phyloP scores from a whole-genome alignment of 2,888 invertebrate genomes.

The Muscina levida region DNA sequence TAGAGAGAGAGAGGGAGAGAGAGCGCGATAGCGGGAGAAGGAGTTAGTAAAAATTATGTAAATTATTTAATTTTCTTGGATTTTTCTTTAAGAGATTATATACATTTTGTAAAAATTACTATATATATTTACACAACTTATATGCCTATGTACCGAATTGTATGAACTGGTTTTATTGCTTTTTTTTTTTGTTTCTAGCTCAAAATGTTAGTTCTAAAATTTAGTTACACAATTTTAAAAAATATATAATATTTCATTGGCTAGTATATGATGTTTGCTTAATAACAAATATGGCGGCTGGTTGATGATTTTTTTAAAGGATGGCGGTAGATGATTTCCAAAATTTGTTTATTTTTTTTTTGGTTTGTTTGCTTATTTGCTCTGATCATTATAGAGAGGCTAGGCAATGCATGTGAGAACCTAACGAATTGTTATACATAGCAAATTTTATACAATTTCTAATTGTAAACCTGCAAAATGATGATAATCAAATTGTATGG shows the following conservation, averaged over 20 bases:
- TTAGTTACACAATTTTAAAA: constrained; percentile 57
- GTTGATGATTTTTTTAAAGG: background rate
- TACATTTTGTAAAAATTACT: constrained; percentile 60
- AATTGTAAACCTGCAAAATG: background rate
- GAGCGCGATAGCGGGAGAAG: background rate
- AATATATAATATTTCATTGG: background rate
- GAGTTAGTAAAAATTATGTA: constrained; percentile 55
- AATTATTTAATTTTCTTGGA: constrained; percentile 45
- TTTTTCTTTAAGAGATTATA: constrained; percentile 56
- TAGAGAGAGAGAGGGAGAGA: constrained; percentile 2
- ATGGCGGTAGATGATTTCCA: constrained; percentile 22
- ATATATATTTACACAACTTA: constrained; percentile 69
- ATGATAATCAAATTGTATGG: background rate
- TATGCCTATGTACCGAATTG: constrained; percentile 57
- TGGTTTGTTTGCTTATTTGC: no score
- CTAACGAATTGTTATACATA: no score
- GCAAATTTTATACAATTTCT: constrained; percentile 18
- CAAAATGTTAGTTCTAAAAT: constrained; percentile 60
- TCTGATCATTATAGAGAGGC: no score
- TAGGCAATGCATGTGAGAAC: no score
- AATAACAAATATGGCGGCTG: background rate
- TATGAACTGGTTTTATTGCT: constrained; percentile 37
- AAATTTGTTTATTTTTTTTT: constrained; percentile 4
- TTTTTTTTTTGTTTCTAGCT: constrained; percentile 21
- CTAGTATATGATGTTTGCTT: background rate